Percentiles rank a stretch among this genome's conserved stretches.
Conservation (phyloP, 1,140 invertebrate species). For the Druon quercuslanigerum region DNA sequence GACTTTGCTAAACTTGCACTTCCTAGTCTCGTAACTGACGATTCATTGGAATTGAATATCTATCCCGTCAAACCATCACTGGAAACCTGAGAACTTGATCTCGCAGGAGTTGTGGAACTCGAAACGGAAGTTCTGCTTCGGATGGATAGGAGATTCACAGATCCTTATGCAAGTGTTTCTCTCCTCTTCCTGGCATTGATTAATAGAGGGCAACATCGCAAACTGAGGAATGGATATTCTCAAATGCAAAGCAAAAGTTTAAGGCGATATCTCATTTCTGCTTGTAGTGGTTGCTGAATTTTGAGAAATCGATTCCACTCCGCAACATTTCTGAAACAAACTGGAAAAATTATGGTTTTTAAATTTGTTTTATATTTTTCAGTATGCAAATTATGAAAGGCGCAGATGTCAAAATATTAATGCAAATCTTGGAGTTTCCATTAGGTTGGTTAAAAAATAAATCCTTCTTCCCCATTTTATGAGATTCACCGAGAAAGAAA, state of each 20-base stretch:
- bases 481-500: no score
- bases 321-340: constrained; percentile 6
- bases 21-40: not conserved
- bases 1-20: constrained; percentile 19
- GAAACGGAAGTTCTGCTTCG: constrained; percentile 1
- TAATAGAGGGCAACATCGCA: constrained; percentile 5
- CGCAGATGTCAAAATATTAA: not conserved
- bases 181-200: constrained; percentile 20
- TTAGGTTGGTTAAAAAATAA: no score
- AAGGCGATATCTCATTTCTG: constrained; percentile 21
- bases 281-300: constrained; percentile 11
- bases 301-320: not conserved
- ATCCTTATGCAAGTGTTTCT: constrained; percentile 13
- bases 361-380: not conserved
- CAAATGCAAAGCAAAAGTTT: constrained; percentile 4
- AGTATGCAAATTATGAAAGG: not conserved
- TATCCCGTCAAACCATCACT: constrained; percentile 25
- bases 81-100: constrained; percentile 21
- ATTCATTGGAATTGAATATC: constrained; percentile 24
- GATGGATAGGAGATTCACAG: constrained; percentile 4
- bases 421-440: no score
- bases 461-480: no score
- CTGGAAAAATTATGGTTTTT: not conserved
- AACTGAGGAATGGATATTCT: constrained; percentile 26
- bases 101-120: not conserved